A percentile compares a stretch with the other conserved stretches of the same genome.
These are phyloP conservation scores for Gopherus evgoodei DNA, from an alignment of 2,113 vertebrate genomes.

Conservation along the genomic window DNA sequence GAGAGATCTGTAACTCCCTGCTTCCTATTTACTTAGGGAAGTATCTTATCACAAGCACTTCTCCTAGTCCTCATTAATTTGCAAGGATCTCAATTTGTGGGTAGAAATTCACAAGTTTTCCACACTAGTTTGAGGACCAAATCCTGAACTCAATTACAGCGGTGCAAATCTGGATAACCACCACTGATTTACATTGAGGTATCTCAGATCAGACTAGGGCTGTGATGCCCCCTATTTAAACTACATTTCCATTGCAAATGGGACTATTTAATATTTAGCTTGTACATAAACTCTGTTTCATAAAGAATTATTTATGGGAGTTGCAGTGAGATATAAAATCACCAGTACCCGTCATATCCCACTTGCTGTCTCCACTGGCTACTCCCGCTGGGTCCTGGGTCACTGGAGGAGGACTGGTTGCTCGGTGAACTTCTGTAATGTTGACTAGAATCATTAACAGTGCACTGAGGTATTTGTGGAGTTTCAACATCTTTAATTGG, in stretches of 20 bases:
- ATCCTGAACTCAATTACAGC: neutral
- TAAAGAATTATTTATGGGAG: neutral
- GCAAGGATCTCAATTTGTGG: neutral
- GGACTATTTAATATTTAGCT: neutral
- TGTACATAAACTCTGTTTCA: neutral
- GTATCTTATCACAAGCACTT: neutral
- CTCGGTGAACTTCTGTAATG: constrained; percentile 95
- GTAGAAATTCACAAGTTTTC: neutral
- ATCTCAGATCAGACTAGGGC: neutral
- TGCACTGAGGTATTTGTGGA: constrained; percentile 64
- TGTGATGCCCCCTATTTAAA: neutral
- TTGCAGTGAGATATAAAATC: neutral
- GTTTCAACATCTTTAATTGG: constrained; percentile 71
- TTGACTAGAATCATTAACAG: constrained; percentile 77
- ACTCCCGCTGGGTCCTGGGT: constrained; percentile 92
- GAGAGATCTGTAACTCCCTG: neutral
- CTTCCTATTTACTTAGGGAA: neutral
- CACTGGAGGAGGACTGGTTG: constrained; percentile 97
- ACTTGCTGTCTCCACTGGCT: constrained; percentile 93
- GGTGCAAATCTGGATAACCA: neutral
- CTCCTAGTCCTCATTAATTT: neutral
- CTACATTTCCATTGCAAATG: neutral
- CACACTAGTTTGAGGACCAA: neutral
- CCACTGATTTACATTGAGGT: neutral
- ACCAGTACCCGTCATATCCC: constrained; percentile 89